These are phyloP conservation scores for Mormoops blainvillei DNA, from an alignment of 2,113 vertebrate species.

Conservation along the genomic window DNA sequence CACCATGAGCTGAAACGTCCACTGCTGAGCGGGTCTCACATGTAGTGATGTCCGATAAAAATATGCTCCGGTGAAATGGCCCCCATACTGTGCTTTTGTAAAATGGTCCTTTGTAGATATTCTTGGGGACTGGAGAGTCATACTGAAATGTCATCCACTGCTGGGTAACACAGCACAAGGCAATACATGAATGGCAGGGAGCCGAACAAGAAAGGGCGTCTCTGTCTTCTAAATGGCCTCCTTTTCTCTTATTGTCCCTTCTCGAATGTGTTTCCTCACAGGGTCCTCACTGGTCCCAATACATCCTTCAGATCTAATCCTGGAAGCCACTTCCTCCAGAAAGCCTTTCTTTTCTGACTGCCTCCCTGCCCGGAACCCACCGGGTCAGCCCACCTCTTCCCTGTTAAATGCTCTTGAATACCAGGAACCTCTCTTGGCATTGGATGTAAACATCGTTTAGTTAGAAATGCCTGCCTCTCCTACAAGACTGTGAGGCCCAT, in stretches of 20 bases:
- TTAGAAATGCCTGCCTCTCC: background rate
- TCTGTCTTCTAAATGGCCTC: background rate
- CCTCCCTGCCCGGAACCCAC: background rate
- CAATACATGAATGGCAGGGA: background rate
- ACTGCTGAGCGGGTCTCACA: background rate
- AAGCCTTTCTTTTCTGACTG: background rate
- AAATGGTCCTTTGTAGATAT: background rate
- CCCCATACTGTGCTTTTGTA: background rate
- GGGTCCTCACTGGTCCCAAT: background rate
- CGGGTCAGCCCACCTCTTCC: background rate
- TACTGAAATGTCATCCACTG: background rate
- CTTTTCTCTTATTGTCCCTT: background rate
- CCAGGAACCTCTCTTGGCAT: background rate
- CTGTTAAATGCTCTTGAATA: background rate
- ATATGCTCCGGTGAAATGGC: background rate
- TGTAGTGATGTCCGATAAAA: background rate
- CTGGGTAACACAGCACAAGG: background rate
- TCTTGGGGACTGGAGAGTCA: background rate
- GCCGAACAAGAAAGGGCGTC: background rate
- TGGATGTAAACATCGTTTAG: background rate
- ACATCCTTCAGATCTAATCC: background rate
- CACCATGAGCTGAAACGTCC: background rate
- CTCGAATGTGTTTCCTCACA: background rate
- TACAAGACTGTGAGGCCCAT: background rate
- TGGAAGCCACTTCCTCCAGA: background rate